phyloP scores from a whole-genome alignment of 2,888 invertebrate genomes.

The Erebia aethiops region DNA sequence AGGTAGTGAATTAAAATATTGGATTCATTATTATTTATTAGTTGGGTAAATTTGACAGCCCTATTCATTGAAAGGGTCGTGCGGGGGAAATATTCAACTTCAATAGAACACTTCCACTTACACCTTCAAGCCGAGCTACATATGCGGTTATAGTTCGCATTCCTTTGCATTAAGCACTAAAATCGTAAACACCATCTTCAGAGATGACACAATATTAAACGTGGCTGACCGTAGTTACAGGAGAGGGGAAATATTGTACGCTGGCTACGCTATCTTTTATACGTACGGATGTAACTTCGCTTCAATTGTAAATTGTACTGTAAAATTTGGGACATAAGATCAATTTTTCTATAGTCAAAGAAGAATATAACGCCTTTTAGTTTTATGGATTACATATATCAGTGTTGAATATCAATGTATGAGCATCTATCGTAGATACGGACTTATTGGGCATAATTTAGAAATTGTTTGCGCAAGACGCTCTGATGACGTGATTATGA shows the following conservation, averaged over 20 bases:
- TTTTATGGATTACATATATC: conserved; percentile 58
- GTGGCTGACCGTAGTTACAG: conserved; percentile 48
- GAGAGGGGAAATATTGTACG: conserved; percentile 65
- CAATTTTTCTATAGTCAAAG: background rate
- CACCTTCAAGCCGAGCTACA: conserved; percentile 38
- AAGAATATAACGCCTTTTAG: conserved; percentile 33
- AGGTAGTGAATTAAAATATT: background rate
- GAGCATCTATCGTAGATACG: conserved; percentile 63
- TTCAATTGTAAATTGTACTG: conserved; percentile 15
- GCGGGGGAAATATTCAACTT: conserved; percentile 44
- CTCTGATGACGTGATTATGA: conserved; percentile 68
- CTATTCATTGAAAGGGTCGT: conserved; percentile 40
- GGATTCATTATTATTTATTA: background rate
- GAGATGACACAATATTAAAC: conserved; percentile 44
- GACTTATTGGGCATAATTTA: conserved; percentile 64
- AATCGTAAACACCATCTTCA: conserved; percentile 29
- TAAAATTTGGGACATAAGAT: conserved; percentile 2
- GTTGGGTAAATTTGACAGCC: conserved; percentile 29
- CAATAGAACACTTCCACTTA: conserved; percentile 44
- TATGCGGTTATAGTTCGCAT: conserved; percentile 35
- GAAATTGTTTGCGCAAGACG: conserved; percentile 57
- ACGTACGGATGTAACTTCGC: conserved; percentile 12
- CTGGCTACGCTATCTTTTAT: conserved; percentile 44
- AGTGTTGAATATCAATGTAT: conserved; percentile 73
- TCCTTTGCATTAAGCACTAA: conserved; percentile 29